A percentile compares a stretch with the other conserved stretches of the same genome.
These are phyloP conservation scores for Entelurus aequoreus DNA, from an alignment of 2,113 vertebrate genomes.

Conservation along the genomic window DNA sequence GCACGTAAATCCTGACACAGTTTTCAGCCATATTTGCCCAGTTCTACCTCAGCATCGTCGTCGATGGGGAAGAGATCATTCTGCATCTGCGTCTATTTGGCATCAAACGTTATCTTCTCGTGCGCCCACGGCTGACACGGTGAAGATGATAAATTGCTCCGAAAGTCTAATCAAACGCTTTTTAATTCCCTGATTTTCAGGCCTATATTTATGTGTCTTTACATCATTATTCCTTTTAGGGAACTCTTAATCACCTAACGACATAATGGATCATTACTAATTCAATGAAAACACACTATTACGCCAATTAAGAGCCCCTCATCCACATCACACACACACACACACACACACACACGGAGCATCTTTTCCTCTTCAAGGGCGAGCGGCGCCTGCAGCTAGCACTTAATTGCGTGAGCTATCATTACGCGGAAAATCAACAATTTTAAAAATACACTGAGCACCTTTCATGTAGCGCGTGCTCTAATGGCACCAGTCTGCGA, in stretches of 20 bases:
- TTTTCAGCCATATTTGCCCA: too few relatives aligned
- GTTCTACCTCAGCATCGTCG: too few relatives aligned
- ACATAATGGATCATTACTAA: slow-evolving; percentile 13
- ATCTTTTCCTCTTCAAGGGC: slow-evolving; percentile 5
- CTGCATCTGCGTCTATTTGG: too few relatives aligned
- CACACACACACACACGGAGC: background rate
- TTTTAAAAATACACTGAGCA: slow-evolving; percentile 9
- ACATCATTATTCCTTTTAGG: background rate
- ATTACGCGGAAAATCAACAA: slow-evolving; percentile 12
- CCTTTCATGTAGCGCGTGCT: slow-evolving; percentile 6
- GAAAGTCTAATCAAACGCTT: slow-evolving; percentile 1
- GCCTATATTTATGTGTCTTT: slow-evolving; percentile 2
- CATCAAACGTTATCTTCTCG: background rate
- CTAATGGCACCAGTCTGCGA: slow-evolving; percentile 3
- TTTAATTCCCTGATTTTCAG: background rate
- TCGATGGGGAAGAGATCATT: too few relatives aligned
- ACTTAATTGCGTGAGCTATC: slow-evolving; percentile 9
- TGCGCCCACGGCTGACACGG: background rate
- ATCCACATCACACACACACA: background rate
- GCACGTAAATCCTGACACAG: too few relatives aligned
- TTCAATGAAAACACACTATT: slow-evolving; percentile 13
- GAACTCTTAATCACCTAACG: slow-evolving; percentile 8
- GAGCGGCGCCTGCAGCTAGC: slow-evolving; percentile 3
- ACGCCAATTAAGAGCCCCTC: slow-evolving; percentile 4
- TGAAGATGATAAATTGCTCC: background rate